Conservation (phyloP, 2,888 invertebrate genomes). For the Caenorhabditis japonica region DNA sequence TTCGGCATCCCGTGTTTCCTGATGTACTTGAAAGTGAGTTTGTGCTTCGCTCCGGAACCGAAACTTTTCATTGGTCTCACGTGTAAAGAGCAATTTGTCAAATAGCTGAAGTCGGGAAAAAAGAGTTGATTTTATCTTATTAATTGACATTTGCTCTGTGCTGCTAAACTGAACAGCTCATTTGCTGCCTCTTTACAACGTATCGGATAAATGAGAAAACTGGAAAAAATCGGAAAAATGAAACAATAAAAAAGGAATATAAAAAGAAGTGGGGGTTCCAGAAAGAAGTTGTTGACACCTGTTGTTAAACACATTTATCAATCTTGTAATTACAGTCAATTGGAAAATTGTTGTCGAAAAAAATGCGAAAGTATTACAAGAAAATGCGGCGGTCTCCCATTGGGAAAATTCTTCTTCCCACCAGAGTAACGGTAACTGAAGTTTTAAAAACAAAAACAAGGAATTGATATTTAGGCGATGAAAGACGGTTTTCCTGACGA, state of each 20-base stretch:
- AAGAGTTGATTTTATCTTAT: conserved; percentile 28
- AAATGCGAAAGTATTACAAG: conserved; percentile 70
- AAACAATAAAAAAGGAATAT: background rate
- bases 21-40: conserved; percentile 66
- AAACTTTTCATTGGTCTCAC: too few relatives aligned
- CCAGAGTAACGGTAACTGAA: conserved; percentile 15
- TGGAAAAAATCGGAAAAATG: background rate
- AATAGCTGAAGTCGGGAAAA: conserved; percentile 1
- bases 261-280: background rate
- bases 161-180: conserved; percentile 33
- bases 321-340: conserved; percentile 67
- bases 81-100: conserved; percentile 35
- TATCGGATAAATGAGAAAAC: conserved; percentile 13
- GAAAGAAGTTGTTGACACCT: background rate
- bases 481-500: conserved; percentile 31
- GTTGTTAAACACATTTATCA: too few relatives aligned
- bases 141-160: conserved; percentile 34
- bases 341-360: conserved; percentile 69
- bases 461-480: conserved; percentile 7
- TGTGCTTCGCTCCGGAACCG: background rate
- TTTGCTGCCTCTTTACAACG: conserved; percentile 38
- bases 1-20: conserved; percentile 75
- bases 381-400: conserved; percentile 55
- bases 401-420: conserved; percentile 25
- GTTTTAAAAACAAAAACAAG: background rate